Percentiles rank a stretch among this genome's conserved stretches.
phyloP scores from a whole-genome alignment of 2,888 invertebrate species.

The Trisateles emortualis region DNA sequence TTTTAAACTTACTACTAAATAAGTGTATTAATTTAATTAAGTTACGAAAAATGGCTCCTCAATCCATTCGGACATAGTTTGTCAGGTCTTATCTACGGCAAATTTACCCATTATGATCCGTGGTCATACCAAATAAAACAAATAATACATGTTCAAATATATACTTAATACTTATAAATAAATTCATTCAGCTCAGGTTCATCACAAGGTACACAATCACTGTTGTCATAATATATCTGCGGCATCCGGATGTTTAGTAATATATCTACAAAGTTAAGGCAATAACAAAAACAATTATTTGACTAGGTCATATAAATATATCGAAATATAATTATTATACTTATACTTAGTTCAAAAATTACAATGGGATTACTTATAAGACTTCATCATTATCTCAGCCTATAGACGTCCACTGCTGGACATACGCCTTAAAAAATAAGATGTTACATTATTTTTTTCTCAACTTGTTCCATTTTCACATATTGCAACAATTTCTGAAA shows the following conservation, averaged over 20 bases:
- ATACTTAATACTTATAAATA: slow-evolving; percentile 28
- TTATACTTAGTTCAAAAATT: no score
- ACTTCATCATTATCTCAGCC: no score
- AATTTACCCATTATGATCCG: background rate
- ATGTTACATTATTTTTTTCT: no score
- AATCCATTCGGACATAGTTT: no score
- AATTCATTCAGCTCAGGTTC: slow-evolving; percentile 6
- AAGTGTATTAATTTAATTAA: no score
- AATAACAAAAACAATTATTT: slow-evolving; percentile 17
- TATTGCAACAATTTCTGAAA: slow-evolving; percentile 72
- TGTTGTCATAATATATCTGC: background rate
- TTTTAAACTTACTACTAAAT: no score
- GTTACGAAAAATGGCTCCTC: no score
- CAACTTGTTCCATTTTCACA: slow-evolving; percentile 61
- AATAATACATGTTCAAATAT: slow-evolving; percentile 1
- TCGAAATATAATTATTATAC: slow-evolving; percentile 6
- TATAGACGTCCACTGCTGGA: no score
- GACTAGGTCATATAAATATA: slow-evolving; percentile 44
- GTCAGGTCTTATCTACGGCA: no score
- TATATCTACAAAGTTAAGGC: slow-evolving; percentile 7
- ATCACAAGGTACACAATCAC: slow-evolving; percentile 1
- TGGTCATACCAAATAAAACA: slow-evolving; percentile 10
- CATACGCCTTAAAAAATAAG: no score
- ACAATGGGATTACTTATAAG: no score
- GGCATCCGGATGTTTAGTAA: background rate